Conservation (phyloP, 1,140 invertebrate species). For the Drosophila prosaltans region DNA sequence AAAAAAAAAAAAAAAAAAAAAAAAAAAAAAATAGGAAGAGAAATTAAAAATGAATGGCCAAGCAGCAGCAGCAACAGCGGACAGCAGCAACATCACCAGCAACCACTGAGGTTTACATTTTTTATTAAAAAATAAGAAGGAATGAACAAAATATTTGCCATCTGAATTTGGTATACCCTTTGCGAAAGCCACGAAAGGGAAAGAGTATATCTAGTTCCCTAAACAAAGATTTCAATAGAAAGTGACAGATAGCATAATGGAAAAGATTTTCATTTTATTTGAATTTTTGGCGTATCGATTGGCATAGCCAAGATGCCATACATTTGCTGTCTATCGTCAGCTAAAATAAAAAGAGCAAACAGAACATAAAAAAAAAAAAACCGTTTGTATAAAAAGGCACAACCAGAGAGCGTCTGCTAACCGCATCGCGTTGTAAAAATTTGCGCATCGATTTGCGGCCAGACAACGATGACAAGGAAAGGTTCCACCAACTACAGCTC, state of each 20-base stretch:
- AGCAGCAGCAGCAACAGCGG: slow-evolving; percentile 39
- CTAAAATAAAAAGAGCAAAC: slow-evolving; percentile 7
- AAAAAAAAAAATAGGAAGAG: background rate
- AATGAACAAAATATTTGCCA: background rate
- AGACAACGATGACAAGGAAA: slow-evolving; percentile 55
- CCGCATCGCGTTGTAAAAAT: slow-evolving; percentile 73
- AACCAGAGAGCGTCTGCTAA: slow-evolving; percentile 52
- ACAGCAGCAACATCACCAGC: slow-evolving; percentile 12
- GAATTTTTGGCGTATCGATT: background rate
- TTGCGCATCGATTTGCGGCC: slow-evolving; percentile 77
- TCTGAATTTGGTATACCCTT: background rate
- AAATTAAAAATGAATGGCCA: slow-evolving; percentile 76
- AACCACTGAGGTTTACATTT: slow-evolving; percentile 36
- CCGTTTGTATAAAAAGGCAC: slow-evolving; percentile 4
- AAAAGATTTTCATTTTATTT: too few relatives aligned
- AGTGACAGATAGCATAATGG: background rate
- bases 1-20: slow-evolving; percentile 45
- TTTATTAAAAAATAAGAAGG: slow-evolving; percentile 49
- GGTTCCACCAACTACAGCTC: slow-evolving; percentile 34
- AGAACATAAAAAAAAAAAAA: slow-evolving; percentile 22
- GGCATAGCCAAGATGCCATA: background rate
- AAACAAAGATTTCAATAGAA: background rate
- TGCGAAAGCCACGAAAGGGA: background rate
- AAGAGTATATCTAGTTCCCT: background rate
- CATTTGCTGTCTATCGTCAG: background rate